Evolutionary conservation across 2,888 invertebrate species (phyloP).

Genomic region (Agrotis clavis): DNA sequence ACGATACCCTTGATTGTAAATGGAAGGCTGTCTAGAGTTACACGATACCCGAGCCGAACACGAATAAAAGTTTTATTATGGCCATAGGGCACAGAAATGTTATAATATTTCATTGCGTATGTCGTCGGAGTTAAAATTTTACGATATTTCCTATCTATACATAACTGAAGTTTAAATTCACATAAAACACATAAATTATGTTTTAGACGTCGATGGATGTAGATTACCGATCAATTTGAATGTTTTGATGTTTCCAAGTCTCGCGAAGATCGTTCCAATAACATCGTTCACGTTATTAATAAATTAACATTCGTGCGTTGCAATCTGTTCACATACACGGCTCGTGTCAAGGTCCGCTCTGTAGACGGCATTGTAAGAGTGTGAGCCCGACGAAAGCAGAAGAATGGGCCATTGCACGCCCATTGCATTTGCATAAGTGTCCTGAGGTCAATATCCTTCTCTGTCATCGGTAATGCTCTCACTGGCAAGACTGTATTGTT

Average conservation of each 20-base stretch:
- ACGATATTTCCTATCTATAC: slow-evolving; percentile 22
- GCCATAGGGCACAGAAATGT: slow-evolving; percentile 25
- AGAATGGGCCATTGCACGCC: slow-evolving; percentile 81
- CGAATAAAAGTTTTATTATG: slow-evolving; percentile 50
- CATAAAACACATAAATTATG: slow-evolving; percentile 14
- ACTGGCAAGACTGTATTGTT: slow-evolving; percentile 57
- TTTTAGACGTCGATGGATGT: slow-evolving; percentile 41
- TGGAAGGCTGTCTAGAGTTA: slow-evolving; percentile 71
- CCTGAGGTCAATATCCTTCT: slow-evolving; percentile 81
- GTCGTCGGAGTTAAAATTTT: slow-evolving; percentile 14
- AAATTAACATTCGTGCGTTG: slow-evolving; percentile 56
- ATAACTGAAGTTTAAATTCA: slow-evolving; percentile 11
- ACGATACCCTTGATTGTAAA: slow-evolving; percentile 68
- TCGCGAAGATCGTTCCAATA: slow-evolving; percentile 51
- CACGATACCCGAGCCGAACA: slow-evolving; percentile 54
- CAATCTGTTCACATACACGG: slow-evolving; percentile 44
- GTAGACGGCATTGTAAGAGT: slow-evolving; percentile 59
- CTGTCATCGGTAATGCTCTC: slow-evolving; percentile 73
- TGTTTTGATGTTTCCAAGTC: slow-evolving; percentile 40
- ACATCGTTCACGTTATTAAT: slow-evolving; percentile 58
- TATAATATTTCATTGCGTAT: slow-evolving; percentile 34
- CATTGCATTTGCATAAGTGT: slow-evolving; percentile 84
- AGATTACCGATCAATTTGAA: slow-evolving; percentile 37
- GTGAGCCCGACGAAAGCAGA: slow-evolving; percentile 77
- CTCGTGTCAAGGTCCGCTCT: slow-evolving; percentile 55